phyloP scores from a whole-genome alignment of 2,888 invertebrate species.

The Therioaphis trifolii region DNA sequence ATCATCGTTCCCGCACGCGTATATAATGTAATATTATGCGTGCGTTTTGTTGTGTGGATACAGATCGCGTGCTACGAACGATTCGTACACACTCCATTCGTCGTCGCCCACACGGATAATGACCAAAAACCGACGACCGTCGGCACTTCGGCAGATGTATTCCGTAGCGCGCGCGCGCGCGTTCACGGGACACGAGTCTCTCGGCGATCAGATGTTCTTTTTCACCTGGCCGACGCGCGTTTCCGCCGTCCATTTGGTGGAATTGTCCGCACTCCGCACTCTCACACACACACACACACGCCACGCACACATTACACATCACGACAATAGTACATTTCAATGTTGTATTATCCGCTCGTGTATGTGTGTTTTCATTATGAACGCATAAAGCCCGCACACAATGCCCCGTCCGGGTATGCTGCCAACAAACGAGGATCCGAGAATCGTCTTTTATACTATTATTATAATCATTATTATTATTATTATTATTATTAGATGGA shows the following conservation, averaged over 20 bases:
- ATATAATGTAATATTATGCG: neutral
- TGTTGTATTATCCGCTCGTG: neutral
- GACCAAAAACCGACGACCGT: constrained; percentile 38
- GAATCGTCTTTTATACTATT: constrained; percentile 7
- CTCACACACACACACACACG: neutral
- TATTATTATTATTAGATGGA: too few relatives aligned
- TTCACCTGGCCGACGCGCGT: constrained; percentile 45
- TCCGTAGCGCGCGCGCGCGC: constrained; percentile 12
- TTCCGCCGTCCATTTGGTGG: constrained; percentile 43
- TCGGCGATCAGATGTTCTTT: constrained; percentile 54
- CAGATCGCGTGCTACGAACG: constrained; percentile 26
- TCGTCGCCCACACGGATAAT: constrained; percentile 34
- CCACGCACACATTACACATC: neutral
- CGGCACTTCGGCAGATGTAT: constrained; percentile 55
- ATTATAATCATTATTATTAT: neutral
- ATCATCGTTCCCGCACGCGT: neutral
- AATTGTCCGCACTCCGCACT: neutral
- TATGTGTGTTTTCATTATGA: constrained; percentile 26
- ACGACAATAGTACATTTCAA: constrained; percentile 38
- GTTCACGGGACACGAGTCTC: constrained; percentile 15
- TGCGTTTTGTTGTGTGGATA: neutral
- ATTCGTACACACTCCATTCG: neutral
- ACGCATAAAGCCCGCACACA: neutral
- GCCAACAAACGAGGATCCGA: neutral
- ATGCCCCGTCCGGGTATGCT: neutral